Evolutionary conservation across 2,797 vertebrate genomes (phyloP).

Genomic region (Megalops cyprinoides): DNA sequence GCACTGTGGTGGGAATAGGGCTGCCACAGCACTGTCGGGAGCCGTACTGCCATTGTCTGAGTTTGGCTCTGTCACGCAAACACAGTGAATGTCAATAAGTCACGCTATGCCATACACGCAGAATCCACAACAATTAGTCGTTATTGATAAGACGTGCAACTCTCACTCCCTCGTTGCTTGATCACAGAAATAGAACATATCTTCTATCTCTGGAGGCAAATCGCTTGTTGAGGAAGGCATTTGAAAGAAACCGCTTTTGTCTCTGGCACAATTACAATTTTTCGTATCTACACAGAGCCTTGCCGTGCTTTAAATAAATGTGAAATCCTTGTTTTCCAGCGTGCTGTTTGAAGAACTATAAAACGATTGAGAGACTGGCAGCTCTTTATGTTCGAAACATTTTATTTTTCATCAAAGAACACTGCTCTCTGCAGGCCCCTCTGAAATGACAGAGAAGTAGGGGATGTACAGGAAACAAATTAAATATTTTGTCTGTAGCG

Average conservation of each 20-base stretch:
- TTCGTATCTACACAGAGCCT: background rate
- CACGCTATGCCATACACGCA: background rate
- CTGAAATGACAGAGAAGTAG: background rate
- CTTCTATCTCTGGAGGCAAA: background rate
- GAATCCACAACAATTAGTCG: background rate
- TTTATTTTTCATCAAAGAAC: constrained; percentile 16
- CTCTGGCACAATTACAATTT: background rate
- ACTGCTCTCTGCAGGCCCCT: background rate
- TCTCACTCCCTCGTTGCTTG: background rate
- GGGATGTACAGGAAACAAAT: constrained; percentile 8
- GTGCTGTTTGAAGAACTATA: background rate
- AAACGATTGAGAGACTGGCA: background rate
- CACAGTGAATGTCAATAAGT: background rate
- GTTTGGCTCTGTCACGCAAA: background rate
- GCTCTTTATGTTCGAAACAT: background rate
- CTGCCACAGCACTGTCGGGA: background rate
- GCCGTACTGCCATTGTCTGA: background rate
- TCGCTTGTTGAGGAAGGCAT: background rate
- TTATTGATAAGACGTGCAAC: background rate
- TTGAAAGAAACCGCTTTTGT: background rate
- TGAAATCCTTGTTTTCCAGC: background rate
- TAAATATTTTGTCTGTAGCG: constrained; percentile 8
- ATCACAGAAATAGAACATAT: background rate
- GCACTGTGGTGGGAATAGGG: background rate
- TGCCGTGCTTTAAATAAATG: background rate